These are phyloP conservation scores for Pangasius larnaudii DNA, from an alignment of 2,797 vertebrate genomes.

Conservation along the genomic window DNA sequence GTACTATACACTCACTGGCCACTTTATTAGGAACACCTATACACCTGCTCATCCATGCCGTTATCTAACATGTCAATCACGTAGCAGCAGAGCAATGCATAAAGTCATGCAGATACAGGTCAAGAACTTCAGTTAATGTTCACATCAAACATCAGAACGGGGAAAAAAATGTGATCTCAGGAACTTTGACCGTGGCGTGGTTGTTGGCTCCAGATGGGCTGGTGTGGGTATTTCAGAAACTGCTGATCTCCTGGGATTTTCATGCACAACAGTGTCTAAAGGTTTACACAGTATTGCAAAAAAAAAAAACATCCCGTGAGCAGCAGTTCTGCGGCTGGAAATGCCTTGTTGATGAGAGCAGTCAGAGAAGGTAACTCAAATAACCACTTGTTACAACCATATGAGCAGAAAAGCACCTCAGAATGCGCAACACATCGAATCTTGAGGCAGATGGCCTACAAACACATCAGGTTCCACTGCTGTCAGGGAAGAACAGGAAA, in stretches of 20 bases:
- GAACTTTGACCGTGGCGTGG: not conserved
- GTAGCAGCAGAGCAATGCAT: not conserved
- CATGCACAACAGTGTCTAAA: not conserved
- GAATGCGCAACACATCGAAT: not conserved
- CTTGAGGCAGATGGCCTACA: not conserved
- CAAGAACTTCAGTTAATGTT: not conserved
- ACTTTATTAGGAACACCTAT: not conserved
- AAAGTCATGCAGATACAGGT: not conserved
- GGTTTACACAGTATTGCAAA: not conserved
- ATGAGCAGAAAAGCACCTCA: not conserved
- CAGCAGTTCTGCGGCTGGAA: not conserved
- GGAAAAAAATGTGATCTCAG: not conserved
- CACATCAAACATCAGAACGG: not conserved
- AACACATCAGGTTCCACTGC: not conserved
- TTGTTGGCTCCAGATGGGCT: not conserved
- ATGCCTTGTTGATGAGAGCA: not conserved
- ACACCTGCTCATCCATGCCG: not conserved
- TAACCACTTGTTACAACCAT: not conserved
- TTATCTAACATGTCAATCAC: not conserved
- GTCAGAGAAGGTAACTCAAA: not conserved
- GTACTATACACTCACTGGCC: not conserved
- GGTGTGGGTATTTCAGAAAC: not conserved
- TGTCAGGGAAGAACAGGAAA: not conserved
- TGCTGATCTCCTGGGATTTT: not conserved
- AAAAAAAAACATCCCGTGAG: conserved; percentile 1